These are phyloP conservation scores for Tubulanus polymorphus DNA, from an alignment of 2,888 invertebrate species.

Conservation along the genomic window DNA sequence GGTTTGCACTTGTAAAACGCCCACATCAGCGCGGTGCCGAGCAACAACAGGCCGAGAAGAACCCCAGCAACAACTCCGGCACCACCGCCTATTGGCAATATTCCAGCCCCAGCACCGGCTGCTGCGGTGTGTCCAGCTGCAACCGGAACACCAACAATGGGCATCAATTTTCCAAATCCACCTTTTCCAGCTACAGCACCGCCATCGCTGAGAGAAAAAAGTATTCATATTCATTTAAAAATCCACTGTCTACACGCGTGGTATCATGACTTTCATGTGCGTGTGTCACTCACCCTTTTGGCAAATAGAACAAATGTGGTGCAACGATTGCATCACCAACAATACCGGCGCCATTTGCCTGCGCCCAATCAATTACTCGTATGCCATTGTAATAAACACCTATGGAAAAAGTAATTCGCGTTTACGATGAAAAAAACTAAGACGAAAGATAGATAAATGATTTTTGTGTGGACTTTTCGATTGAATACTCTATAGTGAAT, in stretches of 20 bases:
- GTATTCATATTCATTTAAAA: background rate
- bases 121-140: slow-evolving; percentile 16
- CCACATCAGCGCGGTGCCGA: slow-evolving; percentile 36
- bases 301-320: slow-evolving; percentile 23
- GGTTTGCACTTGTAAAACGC: slow-evolving; percentile 43
- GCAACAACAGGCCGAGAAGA: slow-evolving; percentile 25
- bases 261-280: background rate
- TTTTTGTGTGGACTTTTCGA: background rate
- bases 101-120: slow-evolving; percentile 13
- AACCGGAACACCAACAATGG: slow-evolving; percentile 16
- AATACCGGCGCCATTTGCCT: slow-evolving; percentile 10
- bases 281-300: background rate
- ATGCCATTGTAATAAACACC: slow-evolving; percentile 37
- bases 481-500: background rate
- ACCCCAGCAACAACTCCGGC: slow-evolving; percentile 12
- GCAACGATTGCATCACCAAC: slow-evolving; percentile 27
- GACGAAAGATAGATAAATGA: background rate
- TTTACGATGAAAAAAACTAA: too few relatives aligned
- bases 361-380: slow-evolving; percentile 25
- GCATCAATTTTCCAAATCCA: slow-evolving; percentile 16
- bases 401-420: too few relatives aligned
- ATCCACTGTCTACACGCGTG: background rate
- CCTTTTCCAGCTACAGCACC: slow-evolving; percentile 17
- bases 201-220: slow-evolving; percentile 8
- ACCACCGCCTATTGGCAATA: slow-evolving; percentile 10